These are phyloP conservation scores for Macrobrachium nipponense DNA, from an alignment of 1,140 invertebrate genomes.

Conservation along the genomic window DNA sequence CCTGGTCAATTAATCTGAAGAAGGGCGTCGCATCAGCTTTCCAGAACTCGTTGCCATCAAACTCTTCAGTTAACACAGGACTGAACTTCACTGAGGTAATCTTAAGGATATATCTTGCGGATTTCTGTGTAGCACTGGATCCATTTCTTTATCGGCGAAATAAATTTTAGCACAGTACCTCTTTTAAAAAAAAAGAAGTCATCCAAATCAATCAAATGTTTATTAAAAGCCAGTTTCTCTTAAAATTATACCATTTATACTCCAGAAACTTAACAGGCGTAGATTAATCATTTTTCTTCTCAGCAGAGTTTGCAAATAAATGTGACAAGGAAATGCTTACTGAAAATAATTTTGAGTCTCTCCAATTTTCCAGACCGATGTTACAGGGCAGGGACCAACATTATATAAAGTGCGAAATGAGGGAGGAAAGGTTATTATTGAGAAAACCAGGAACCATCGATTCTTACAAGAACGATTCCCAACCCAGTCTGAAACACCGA, in stretches of 20 bases:
- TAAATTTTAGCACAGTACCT: neutral
- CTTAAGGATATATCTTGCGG: no score
- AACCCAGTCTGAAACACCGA: slow-evolving; percentile 36
- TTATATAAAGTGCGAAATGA: slow-evolving; percentile 42
- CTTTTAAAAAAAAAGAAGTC: neutral
- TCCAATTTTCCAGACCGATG: slow-evolving; percentile 43
- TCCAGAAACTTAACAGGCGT: no score
- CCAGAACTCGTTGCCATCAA: slow-evolving; percentile 29
- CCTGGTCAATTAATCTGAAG: slow-evolving; percentile 32
- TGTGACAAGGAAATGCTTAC: no score
- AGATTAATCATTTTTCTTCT: no score
- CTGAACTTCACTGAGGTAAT: slow-evolving; percentile 28
- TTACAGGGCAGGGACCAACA: slow-evolving; percentile 54
- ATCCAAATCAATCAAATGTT: no score
- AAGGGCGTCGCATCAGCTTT: slow-evolving; percentile 38
- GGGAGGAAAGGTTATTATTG: slow-evolving; percentile 38
- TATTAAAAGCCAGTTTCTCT: no score
- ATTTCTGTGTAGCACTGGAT: neutral
- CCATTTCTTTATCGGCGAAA: neutral
- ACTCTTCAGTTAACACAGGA: slow-evolving; percentile 21
- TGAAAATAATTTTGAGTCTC: neutral
- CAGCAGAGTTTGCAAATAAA: no score
- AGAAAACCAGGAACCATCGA: slow-evolving; percentile 53
- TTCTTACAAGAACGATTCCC: slow-evolving; percentile 49
- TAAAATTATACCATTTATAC: no score